Conservation (phyloP, 2,113 vertebrate species). For the Orthonyx spaldingii region DNA sequence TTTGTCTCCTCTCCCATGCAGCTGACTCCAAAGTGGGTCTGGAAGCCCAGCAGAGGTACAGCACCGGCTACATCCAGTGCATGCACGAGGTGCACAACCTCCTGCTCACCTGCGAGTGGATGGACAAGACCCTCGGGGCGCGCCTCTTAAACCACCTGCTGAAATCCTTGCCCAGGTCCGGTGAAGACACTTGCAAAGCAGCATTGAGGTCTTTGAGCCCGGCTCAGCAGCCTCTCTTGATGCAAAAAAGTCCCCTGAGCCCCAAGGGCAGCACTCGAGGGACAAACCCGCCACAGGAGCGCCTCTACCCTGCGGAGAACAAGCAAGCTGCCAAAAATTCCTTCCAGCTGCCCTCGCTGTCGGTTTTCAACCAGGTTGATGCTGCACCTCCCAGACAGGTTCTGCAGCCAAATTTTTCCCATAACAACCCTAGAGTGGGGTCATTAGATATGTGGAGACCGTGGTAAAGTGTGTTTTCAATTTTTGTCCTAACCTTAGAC, state of each 20-base stretch:
- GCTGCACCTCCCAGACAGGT: conserved; percentile 36
- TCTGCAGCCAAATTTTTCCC: conserved; percentile 61
- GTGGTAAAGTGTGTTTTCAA: conserved; percentile 73
- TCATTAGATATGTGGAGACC: conserved; percentile 87
- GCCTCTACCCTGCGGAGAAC: not conserved
- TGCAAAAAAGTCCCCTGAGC: not conserved
- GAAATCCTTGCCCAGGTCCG: conserved; percentile 79
- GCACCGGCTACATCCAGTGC: conserved; percentile 89
- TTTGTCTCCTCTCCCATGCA: not conserved
- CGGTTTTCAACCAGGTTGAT: not conserved
- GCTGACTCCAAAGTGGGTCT: conserved; percentile 73
- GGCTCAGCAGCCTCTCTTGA: not conserved
- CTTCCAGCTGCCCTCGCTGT: not conserved
- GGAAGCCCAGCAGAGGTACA: conserved; percentile 85
- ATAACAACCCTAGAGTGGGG: conserved; percentile 66
- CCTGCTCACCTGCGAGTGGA: conserved; percentile 87
- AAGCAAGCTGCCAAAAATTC: conserved; percentile 30
- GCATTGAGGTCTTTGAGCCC: not conserved
- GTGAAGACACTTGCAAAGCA: conserved; percentile 41
- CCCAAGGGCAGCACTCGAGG: not conserved
- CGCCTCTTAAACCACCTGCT: conserved; percentile 85
- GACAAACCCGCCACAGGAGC: not conserved
- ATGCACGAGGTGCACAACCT: conserved; percentile 90
- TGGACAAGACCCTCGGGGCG: conserved; percentile 85
- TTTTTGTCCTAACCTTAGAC: conserved; percentile 67